A percentile compares a stretch with the other conserved stretches of the same genome.
phyloP scores from a whole-genome alignment of 2,888 invertebrate genomes.

The Creontiades dilutus region DNA sequence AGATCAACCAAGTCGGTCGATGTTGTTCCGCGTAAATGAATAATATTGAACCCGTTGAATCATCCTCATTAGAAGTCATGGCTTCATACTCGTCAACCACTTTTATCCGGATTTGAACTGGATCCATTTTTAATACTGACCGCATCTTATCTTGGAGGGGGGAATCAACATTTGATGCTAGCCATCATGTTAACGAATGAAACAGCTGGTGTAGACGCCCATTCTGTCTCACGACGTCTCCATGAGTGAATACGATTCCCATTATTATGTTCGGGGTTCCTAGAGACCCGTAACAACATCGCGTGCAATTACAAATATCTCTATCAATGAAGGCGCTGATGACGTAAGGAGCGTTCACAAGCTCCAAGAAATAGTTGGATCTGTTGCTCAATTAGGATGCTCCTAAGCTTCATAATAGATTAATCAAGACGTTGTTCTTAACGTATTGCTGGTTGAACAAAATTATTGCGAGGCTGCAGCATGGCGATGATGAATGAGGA shows the following conservation, averaged over 20 bases:
- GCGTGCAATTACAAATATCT: neutral
- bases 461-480: too few species aligned
- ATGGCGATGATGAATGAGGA: too few species aligned
- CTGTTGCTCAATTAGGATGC: neutral
- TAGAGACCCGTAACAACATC: neutral
- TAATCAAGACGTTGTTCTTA: too few species aligned
- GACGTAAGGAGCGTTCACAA: neutral
- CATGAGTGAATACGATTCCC: conserved; percentile 19
- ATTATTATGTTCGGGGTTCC: neutral
- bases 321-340: neutral
- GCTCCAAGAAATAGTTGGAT: neutral
- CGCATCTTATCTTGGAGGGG: neutral
- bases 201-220: conserved; percentile 34
- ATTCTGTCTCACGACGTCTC: conserved; percentile 1
- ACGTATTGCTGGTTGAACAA: too few species aligned
- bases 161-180: conserved; percentile 38
- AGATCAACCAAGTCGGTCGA: neutral
- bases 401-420: too few species aligned
- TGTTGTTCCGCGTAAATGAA: neutral
- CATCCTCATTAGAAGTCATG: conserved; percentile 13
- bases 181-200: conserved; percentile 42
- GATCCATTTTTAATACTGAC: conserved; percentile 43
- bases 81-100: conserved; percentile 6
- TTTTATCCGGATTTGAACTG: conserved; percentile 36
- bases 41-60: conserved; percentile 29